Base-by-base conservation (phyloP, 2,797 vertebrate genomes). In the Gymnothorax javanicus region DNA sequence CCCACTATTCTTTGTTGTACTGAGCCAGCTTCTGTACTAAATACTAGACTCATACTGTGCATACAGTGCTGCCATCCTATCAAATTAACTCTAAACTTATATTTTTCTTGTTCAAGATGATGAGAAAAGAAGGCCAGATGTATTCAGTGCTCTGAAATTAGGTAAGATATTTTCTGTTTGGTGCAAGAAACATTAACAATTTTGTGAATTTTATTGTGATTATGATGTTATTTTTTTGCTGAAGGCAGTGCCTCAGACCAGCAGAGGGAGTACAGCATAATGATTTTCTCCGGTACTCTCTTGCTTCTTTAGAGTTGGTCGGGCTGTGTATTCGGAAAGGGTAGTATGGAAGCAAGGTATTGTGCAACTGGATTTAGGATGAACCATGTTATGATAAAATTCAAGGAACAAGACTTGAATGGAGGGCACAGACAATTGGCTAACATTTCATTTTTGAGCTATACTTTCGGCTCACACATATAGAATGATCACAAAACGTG, bases 141-240 rank as follows among this genome's bases (percentile, higher is more conserved):
- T 99, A 89, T 99, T 99, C 94, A 96, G 96, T 84, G 98, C 98
- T 79, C 94, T 99, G 91, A 99, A 99, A 93, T 89, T 98, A 91
- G 98, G 98, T 99, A 91, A 95, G 95, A 82, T 43, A 1, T 52
- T 56, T 75, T 57, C 82, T 12, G n/a, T 75, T 52, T 58, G 43
- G 4, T 84, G 13, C 23, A 50, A 64, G 13, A 25, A 64, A 60
- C 4, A 57, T 57, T 23, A 71, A 20, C n/a, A 58, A 54, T 85
- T 75, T 27, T 3, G 60, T 15, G 20, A 33, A 60, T 3, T 60
- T 58, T 43, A n/a, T 62, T 25, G 82, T 59, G 56, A 59, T 15
- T 60, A 25, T 62, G n/a, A 62, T 83, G 11, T 20, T 60, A 17
- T 15, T 83, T 59, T 33, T 9, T 50, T 50, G 6, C 2, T 83